phyloP scores from a whole-genome alignment of 2,797 vertebrate genomes.

The Clangula hyemalis region DNA sequence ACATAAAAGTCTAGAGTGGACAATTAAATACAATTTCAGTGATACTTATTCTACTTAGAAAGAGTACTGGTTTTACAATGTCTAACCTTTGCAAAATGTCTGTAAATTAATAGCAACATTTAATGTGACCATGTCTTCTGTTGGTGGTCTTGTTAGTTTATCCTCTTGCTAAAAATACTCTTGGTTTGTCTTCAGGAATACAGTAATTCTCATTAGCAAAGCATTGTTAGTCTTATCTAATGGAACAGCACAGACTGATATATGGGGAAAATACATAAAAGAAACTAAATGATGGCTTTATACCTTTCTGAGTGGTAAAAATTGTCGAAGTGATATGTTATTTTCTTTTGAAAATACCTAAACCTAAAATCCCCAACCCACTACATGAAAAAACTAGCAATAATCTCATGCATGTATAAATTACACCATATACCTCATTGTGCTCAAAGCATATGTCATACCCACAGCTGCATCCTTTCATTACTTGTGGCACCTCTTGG shows the following conservation, averaged over 20 bases:
- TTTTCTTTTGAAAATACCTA: not conserved
- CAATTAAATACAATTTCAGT: conserved; percentile 31
- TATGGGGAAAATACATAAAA: conserved; percentile 17
- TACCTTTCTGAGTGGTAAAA: not conserved
- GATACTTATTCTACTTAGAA: conserved; percentile 16
- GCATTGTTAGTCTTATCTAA: not conserved
- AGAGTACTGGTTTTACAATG: not conserved
- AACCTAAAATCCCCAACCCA: not conserved
- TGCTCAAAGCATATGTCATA: not conserved
- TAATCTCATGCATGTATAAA: not conserved
- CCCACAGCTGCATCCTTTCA: not conserved
- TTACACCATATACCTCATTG: not conserved
- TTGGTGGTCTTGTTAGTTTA: not conserved
- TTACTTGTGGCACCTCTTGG: not conserved
- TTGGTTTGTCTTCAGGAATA: conserved; percentile 8
- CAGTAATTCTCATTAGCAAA: conserved; percentile 11
- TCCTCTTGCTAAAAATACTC: conserved; percentile 16
- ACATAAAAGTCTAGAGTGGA: conserved; percentile 10
- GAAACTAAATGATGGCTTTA: not conserved
- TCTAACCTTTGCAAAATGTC: not conserved
- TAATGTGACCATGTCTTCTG: not conserved
- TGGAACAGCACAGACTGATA: conserved; percentile 5
- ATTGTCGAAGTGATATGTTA: not conserved
- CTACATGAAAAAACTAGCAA: not conserved
- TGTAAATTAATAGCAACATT: not conserved